A percentile compares a stretch with the other conserved stretches of the same genome.
Conservation (phyloP, 2,797 vertebrate genomes). For the Malacoctenus gilli region DNA sequence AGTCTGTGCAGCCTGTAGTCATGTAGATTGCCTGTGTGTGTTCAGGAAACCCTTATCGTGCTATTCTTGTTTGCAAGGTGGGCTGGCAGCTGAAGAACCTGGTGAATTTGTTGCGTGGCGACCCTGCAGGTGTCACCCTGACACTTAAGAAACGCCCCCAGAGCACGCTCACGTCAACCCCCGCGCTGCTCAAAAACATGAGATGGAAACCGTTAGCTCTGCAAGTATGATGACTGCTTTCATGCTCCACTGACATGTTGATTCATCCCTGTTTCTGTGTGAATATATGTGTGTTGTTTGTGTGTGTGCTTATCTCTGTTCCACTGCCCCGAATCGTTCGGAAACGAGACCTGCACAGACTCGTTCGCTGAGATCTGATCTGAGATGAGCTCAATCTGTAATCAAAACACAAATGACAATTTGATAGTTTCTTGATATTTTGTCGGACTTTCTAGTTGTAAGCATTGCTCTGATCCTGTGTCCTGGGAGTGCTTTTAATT, state of each 20-base stretch:
- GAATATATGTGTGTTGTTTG: conserved; percentile 23
- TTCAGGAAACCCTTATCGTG: conserved; percentile 3
- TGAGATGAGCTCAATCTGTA: too few relatives aligned
- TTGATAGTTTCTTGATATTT: too few relatives aligned
- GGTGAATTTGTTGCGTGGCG: conserved; percentile 89
- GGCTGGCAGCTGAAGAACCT: conserved; percentile 95
- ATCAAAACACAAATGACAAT: too few relatives aligned
- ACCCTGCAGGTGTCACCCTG: conserved; percentile 90
- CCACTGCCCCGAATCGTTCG: conserved; percentile 6
- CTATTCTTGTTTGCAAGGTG: conserved; percentile 77
- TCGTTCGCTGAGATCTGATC: too few relatives aligned
- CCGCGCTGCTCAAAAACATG: conserved; percentile 92
- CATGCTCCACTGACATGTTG: conserved; percentile 13
- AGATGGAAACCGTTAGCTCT: conserved; percentile 92
- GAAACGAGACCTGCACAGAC: conserved; percentile 23
- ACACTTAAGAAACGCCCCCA: conserved; percentile 93
- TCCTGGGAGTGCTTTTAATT: neutral
- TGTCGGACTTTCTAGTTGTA: too few relatives aligned
- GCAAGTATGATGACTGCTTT: conserved; percentile 78
- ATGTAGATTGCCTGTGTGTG: conserved; percentile 8
- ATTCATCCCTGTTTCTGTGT: conserved; percentile 25
- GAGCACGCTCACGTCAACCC: conserved; percentile 90
- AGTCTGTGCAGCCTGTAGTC: conserved; percentile 6
- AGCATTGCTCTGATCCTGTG: too few relatives aligned
- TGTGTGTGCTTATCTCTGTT: conserved; percentile 50